Base-by-base conservation (phyloP, 2,888 invertebrate species). In the Volucella inflata region DNA sequence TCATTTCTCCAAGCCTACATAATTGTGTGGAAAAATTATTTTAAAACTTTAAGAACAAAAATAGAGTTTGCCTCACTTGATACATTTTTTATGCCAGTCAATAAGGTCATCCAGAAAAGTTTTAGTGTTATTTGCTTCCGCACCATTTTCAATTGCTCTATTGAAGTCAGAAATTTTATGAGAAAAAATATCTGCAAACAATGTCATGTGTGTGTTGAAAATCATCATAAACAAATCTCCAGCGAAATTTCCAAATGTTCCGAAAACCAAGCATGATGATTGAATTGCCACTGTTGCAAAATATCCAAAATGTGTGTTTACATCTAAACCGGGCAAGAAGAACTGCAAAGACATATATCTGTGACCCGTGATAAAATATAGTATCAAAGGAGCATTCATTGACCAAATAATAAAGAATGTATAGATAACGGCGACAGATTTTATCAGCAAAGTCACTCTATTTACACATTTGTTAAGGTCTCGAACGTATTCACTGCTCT, bases 191-290 rank as follows among this genome's bases (percentile, higher is more conserved):
- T 89, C 88, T n/a, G 87, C 75, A 72, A 88, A 89, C 6, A 88
- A 65, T 8, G 53, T 76, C 0, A 72, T 65, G 36, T 89, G 90
- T 14, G 81, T 48, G 12, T 88, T 42, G 62, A 74, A 79, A 0
- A 88, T 62, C 10, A 89, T 48, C 8, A 89, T 72, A 10, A 87
- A 38, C 14, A 88, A 68, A 40, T 90, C 89, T 0, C 89, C 89
- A 0, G 87, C 87, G 68, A 87, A 90, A 0, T 89, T 79, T 0
- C 90, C 88, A 36, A 89, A 81, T 2, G 40, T 87, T 0, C 84
- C 88, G 3, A 88, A 11, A 4, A 82, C 1, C 1, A 88, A 1
- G 11, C 71, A 87, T 8, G 44, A 1, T 4, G 72, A 16, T n/a
- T 90, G 89, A 11, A 72, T 30, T 6, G 17, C 62, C 30, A 88